These are phyloP conservation scores for Helicoverpa assulta DNA, from an alignment of 2,888 invertebrate genomes.

Conservation along the genomic window DNA sequence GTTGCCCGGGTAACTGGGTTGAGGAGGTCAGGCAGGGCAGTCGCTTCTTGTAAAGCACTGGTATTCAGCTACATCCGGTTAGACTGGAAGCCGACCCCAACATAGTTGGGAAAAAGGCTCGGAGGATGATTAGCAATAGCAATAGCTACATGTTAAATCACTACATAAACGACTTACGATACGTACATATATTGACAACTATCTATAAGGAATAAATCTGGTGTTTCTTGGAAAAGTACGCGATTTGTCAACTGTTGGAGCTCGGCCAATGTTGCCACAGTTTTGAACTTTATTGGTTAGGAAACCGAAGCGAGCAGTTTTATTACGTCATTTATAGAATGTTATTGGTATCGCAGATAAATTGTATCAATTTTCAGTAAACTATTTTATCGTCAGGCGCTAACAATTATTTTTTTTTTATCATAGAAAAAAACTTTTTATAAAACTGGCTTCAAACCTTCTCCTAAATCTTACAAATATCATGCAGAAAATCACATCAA, in stretches of 20 bases:
- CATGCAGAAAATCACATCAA: no score
- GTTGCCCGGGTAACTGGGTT: no score
- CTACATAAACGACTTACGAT: not conserved
- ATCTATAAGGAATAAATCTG: conserved; percentile 12
- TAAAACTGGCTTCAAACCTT: no score
- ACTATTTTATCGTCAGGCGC: not conserved
- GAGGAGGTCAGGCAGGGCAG: no score
- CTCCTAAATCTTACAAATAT: no score
- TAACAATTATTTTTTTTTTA: not conserved
- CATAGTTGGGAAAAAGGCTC: no score
- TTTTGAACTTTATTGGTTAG: conserved; percentile 26
- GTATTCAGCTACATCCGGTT: no score
- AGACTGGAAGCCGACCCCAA: no score
- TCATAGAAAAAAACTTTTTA: no score
- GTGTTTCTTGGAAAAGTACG: conserved; percentile 2
- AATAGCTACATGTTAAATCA: no score
- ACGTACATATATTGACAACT: not conserved
- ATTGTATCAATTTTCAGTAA: not conserved
- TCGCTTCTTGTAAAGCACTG: no score
- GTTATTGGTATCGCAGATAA: conserved; percentile 4
- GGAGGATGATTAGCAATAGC: no score
- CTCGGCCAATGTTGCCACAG: not conserved
- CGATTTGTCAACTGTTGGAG: conserved; percentile 28
- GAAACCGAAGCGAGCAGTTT: not conserved
- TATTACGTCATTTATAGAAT: conserved; percentile 1